Base-by-base conservation (phyloP, 2,888 invertebrate species). In the Lathronympha strigana region DNA sequence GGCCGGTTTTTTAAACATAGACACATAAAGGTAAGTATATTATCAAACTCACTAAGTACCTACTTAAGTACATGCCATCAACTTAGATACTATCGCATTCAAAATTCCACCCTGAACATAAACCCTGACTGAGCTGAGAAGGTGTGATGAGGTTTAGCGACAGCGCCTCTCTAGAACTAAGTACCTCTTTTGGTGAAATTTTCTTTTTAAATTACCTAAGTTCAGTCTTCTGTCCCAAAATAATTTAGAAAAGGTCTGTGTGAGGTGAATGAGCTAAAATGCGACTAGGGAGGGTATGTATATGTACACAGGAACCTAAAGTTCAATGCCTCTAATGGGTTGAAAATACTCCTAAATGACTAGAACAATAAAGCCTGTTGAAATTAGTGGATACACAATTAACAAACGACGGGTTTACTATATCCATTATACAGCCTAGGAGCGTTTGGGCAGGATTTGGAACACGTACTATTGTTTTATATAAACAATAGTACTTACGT, bases 241-340 rank as follows among this genome's bases (percentile, higher is more conserved):
- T n/a, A 23, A 23, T 45, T 45, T 45, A 8, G 11, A n/a, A 33
- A 21, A 58, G 33, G 19, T 47, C 11, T 45, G 8, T n/a, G 2
- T 4, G 19, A 31, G 43, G 23, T 61, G 43, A 53, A 33, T 33
- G 43, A 33, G 43, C 43, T 33, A 8, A 45, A 19, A 51, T 28
- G 28, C 1, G 31, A 21, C 21, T 45, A 21, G 21, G 13, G 19
- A 43, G 13, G 15, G 40, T n/a, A 61, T 40, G 11, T 17, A 31
- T 43, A n/a, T n/a, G n/a, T n/a, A n/a, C n/a, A n/a, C n/a, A n/a
- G n/a, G 1, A 6, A 15, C 38, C 31, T 40, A 31, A 43, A 61
- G 61, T 51, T 61, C 51, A 61, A 51, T 21, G 40, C 21, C 40
- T 40, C 51, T n/a, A 51, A 21, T 54, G 23, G 40, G 8, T 4